Base-by-base conservation (phyloP, 2,113 vertebrate genomes). In the Gulo gulo region DNA sequence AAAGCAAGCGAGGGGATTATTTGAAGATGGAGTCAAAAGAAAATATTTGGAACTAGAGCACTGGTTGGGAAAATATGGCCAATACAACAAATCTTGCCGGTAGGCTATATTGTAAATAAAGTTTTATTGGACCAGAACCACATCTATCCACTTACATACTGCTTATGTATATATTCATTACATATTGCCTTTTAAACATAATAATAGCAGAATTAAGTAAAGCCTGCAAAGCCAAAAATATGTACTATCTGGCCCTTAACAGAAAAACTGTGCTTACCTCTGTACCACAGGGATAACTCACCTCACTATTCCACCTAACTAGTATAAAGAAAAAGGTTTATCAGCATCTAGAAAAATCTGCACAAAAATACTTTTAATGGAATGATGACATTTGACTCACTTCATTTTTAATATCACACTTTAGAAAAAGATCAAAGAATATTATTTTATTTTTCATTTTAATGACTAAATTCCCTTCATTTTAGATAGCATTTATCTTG, bases 121-220 rank as follows among this genome's bases (percentile, higher is more conserved):
- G 4, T 50, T 87, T 87, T 87, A 31, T 71, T 94, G 71, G 14
- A 85, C 86, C 2, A 86, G 5, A 76, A 18, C 20, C 3, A 61
- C 5, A 10, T 1, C 26, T 39, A 21, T 26, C 85, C 18, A 45
- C 52, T 91, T 93, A 34, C 13, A 24, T 50, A 36, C 18, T 78
- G 5, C 69, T 26, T 52, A 55, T 36, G 47, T 2, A 3, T 94
- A 5, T 24, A 59, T 59, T 31, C 34, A 93, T 96, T 65, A 36
- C 29, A 67, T 16, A 13, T 59, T 45, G 1, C 6, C 18, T 55
- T 82, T 91, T 42, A 31, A 63, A 9, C 14, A 47, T 79, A 88
- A 59, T 23, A 95, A n/a, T 18, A 76, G n/a, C 36, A 97, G 31
- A 90, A 76, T 86, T 90, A 89, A 95, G 45, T 47, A 69, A 65